A percentile compares a stretch with the other conserved stretches of the same genome.
phyloP scores from a whole-genome alignment of 2,797 vertebrate genomes.

The Eulemur albifrons region DNA sequence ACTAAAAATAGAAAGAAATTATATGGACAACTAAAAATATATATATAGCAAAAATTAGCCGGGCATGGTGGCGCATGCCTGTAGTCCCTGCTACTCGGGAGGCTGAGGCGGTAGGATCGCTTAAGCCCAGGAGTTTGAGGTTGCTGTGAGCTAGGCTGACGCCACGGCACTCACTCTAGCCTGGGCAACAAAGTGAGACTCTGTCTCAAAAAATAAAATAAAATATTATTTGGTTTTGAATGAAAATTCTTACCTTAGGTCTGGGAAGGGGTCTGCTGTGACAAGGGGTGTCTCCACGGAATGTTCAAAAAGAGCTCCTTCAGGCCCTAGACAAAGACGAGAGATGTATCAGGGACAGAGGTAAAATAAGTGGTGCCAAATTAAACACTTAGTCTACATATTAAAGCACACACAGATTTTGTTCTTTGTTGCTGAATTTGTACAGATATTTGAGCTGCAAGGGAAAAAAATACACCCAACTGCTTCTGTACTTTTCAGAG shows the following conservation, averaged over 20 bases:
- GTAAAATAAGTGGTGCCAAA: background rate
- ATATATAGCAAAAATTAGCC: no score
- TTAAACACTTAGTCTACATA: background rate
- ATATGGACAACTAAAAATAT: no score
- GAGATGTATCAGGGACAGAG: background rate
- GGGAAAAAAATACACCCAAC: accelerated
- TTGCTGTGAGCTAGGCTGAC: no score
- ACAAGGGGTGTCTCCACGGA: constrained; percentile 94
- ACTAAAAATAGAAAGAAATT: no score
- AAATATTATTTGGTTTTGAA: background rate
- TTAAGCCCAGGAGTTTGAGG: no score
- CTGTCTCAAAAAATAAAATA: no score
- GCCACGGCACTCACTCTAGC: no score
- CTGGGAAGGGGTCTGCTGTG: constrained; percentile 90
- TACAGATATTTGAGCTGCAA: background rate
- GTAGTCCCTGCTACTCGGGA: no score
- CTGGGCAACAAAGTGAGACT: no score
- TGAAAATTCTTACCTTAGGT: constrained; percentile 89
- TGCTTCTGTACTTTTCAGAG: background rate
- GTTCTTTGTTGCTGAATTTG: background rate
- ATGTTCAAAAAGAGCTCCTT: constrained; percentile 93
- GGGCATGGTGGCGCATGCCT: no score
- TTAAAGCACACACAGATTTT: background rate
- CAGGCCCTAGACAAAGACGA: constrained; percentile 81
- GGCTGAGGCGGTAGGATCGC: no score